Base-by-base conservation (phyloP, 2,888 invertebrate species). In the Notodonta ziczac region DNA sequence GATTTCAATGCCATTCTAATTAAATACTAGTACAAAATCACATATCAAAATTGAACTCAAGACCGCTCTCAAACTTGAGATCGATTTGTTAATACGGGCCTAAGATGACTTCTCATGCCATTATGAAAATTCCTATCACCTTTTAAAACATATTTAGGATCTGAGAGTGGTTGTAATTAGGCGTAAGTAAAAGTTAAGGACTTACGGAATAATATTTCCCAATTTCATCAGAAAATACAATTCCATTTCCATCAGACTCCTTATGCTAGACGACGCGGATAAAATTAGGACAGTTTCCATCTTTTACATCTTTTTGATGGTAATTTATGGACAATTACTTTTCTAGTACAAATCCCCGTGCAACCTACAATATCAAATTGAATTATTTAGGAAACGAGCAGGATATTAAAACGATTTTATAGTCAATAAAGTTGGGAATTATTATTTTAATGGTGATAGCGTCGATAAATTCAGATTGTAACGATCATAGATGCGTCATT, bases 371-470 rank as follows among this genome's bases (percentile, higher is more conserved):
- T 82, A 76, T 74, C 71, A 83, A 89, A 89, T 89, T 88, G 85
- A 90, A 90, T 88, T 87, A 90, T 89, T 85, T 85, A 87, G 84
- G 82, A 84, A 87, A 88, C 83, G 85, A 80, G 81, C 81, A 68
- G 24, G 86, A 87, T 89, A 90, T 90, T 87, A 90, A 89, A 89
- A 86, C 85, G 81, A 80, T 86, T 89, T 90, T 90, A 90, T 87
- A 82, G 89, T 79, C 88, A 50, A 89, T 91, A 90, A 91, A 90
- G 83, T 84, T 80, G 74, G 78, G 80, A 87, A 90, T 89, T 88
- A 90, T 90, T 89, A 90, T 91, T 88, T 86, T 82, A 88, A 85
- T 88, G 90, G 89, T 90, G 87, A 91, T 90, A 82, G 89, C 85
- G 62, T 64, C 87, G 76, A 90, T 91, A 91, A 91, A 91, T 91